Base-by-base conservation (phyloP, 2,113 vertebrate species). In the Genyomyrus donnyi region DNA sequence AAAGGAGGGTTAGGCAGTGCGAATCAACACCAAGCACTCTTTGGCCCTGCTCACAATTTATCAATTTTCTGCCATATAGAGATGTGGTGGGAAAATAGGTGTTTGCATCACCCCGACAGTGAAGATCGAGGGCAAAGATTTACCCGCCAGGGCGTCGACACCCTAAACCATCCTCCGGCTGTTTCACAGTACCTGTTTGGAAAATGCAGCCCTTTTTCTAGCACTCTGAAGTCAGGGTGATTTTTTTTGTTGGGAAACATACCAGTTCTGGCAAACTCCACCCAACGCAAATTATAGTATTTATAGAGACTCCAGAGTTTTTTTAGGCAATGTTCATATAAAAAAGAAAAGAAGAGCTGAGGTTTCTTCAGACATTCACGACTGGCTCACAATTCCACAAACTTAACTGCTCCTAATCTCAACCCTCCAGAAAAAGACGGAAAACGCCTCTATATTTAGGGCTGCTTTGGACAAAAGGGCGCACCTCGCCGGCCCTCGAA, bases 261-360 rank as follows among this genome's bases (percentile, higher is more conserved):
- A 19, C 58, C 21, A 88, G 21, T 5, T 88, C 15, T 53, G 56
- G 39, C 53, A 62, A 70, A 88, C 88, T 48, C 62, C 62, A 49
- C 88, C 70, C 45, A 24, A 35, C 88, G 5, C 88, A 89, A 89
- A 89, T 80, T 35, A 52, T 49, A 89, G 66, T 80, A 80, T 89
- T 89, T 80, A 89, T 80, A 62, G 88, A 27, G 21, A 89, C 42
- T 70, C 24, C 24, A 9, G 46, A 24, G 49, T 88, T 70, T 46
- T 31, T 77, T 50, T 39, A 70, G 88, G n/a, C 66, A 49, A 24
- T 39, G 66, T 89, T 80, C 35, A n/a, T 35, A 89, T 19, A 89
- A 89, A 80, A 50, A 77, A 15, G n/a, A 53, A 88, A 19, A 89
- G 58, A 45, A 52, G 66, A 50, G 17, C 49, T 62, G 31, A 5